phyloP scores from a whole-genome alignment of 2,113 vertebrate genomes.

The Caretta caretta region DNA sequence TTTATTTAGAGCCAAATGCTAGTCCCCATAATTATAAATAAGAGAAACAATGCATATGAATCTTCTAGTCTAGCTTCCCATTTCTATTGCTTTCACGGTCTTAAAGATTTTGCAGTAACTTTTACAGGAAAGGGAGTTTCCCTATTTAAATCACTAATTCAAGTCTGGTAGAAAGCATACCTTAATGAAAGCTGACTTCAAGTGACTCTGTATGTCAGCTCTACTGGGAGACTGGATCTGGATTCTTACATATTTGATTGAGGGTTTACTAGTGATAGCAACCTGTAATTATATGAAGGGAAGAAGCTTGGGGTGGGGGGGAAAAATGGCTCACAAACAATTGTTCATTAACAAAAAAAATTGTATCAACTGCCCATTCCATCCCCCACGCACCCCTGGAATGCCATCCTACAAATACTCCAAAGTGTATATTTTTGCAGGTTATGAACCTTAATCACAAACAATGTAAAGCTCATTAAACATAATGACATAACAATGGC shows the following conservation, averaged over 20 bases:
- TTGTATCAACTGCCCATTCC: neutral
- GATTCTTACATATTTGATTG: slow-evolving; percentile 29
- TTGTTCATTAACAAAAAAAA: neutral
- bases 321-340: neutral
- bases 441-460: neutral
- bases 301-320: neutral
- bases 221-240: slow-evolving; percentile 60
- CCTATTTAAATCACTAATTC: neutral
- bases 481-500: too few relatives aligned
- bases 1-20: neutral
- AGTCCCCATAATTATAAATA: slow-evolving; percentile 12
- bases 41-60: slow-evolving; percentile 49
- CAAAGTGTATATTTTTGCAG: neutral
- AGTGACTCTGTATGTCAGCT: slow-evolving; percentile 22
- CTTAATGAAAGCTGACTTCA: slow-evolving; percentile 54
- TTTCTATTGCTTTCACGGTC: slow-evolving; percentile 16
- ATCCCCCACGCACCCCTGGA: neutral
- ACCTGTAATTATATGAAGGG: slow-evolving; percentile 51
- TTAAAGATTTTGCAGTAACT: slow-evolving; percentile 7
- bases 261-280: slow-evolving; percentile 65
- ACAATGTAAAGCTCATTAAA: neutral
- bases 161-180: neutral
- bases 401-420: neutral
- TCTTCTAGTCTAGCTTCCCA: slow-evolving; percentile 38
- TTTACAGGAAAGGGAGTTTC: slow-evolving; percentile 41